Base-by-base conservation (phyloP, 2,113 vertebrate species). In the Maccullochella peelii region DNA sequence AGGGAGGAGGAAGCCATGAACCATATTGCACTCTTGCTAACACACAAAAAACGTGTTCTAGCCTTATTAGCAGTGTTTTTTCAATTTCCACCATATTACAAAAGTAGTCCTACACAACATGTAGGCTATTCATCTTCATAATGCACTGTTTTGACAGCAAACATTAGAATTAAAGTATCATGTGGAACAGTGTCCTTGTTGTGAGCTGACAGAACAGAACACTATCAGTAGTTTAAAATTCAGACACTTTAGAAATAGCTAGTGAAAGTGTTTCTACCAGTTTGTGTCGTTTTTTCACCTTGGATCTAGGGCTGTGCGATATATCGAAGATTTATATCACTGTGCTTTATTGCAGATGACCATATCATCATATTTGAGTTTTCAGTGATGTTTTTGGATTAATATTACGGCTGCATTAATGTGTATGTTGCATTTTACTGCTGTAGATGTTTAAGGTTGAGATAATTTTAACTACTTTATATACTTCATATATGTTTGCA, bases 41-140 rank as follows among this genome's bases (percentile, higher is more conserved):
- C 14, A 25, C 7, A 27, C 38, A 38, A 73, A 62, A 54, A 54
- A 72, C 59, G 47, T 54, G 23, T 21, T 71, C 18, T 38, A 15
- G 42, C 18, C 16, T 58, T 59, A 16, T 59, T 40, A 55, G 4
- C 23, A 21, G 6, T 38, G 36, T 15, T 69, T 33, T 61, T 38
- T 1, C 6, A 4, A 27, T 14, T 76, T 61, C n/a, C 25, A 25
- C 33, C 30, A 68, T 16, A 27, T 2, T 12, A 5, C 5, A 27
- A 30, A 71, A 7, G 25, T 49, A 23, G 8, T 12, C 30, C 33
- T n/a, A 7, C 5, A 14, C 21, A n/a, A n/a, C 58, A 47, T 47
- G 21, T 36, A n/a, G 25, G 25, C 38, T 12, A 38, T 83, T 77
- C 2, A 38, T 77, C 49, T 27, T 77, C 27, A 78, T 50, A 23